These are phyloP conservation scores for Enhydra lutris DNA, from an alignment of 2,113 vertebrate genomes.

Conservation along the genomic window DNA sequence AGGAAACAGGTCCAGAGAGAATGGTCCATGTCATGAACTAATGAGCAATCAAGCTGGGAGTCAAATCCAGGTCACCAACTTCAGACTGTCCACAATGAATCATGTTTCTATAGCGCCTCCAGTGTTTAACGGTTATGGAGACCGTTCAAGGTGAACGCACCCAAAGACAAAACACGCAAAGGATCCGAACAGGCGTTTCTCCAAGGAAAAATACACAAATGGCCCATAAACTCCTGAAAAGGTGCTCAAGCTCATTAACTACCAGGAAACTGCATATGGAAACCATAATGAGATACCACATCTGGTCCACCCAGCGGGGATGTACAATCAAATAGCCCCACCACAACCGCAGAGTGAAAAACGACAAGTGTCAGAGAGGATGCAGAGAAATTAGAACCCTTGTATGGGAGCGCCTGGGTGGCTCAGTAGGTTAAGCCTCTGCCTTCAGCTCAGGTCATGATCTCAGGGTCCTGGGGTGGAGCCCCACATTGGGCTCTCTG, in stretches of 20 bases:
- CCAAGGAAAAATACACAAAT: not conserved
- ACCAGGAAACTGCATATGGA: not conserved
- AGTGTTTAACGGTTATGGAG: not conserved
- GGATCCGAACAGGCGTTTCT: not conserved
- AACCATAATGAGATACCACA: not conserved
- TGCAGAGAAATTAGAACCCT: not conserved
- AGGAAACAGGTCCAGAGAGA: not conserved
- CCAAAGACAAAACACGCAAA: not conserved
- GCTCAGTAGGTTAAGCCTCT: too few species aligned
- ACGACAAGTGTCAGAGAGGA: not conserved
- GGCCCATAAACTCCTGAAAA: not conserved
- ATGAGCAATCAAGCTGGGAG: not conserved
- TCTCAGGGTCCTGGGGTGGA: too few species aligned
- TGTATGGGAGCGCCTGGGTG: fast-evolving
- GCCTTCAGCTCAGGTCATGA: too few species aligned
- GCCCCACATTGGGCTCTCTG: too few species aligned
- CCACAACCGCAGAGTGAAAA: not conserved
- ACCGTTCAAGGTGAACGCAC: not conserved
- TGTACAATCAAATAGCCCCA: not conserved
- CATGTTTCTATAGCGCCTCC: not conserved
- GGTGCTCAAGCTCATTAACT: not conserved
- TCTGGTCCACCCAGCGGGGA: not conserved
- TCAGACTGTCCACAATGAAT: not conserved
- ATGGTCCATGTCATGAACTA: not conserved
- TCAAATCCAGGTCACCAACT: not conserved